Base-by-base conservation (phyloP, 1,140 invertebrate species). In the Papilio dardanus region DNA sequence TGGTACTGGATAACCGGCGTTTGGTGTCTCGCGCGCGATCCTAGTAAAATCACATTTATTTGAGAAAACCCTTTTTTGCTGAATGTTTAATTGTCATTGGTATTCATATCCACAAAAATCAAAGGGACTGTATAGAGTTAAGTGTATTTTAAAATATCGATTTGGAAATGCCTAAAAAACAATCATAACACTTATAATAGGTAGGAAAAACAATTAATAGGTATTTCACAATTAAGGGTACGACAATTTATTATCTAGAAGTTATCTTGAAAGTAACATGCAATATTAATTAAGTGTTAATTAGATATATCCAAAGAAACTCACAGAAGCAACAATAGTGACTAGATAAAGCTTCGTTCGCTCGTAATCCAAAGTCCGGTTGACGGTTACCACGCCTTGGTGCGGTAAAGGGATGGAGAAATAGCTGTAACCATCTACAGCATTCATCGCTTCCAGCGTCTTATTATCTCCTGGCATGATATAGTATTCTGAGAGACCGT, bases 311-410 rank as follows among this genome's bases (percentile, higher is more conserved):
- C 12, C 75, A 24, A 76, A 75, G 42, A 42, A 24, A 96, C 97
- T 97, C 94, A 98, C 97, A 92, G 97, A 96, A 77, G 97, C 98
- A 77, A 98, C 95, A 86, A 98, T 96, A 76, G 97, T 98, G 86
- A 99, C 95, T 86, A 97, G 96, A 92, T 98, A 98, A 81, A 96
- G 95, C 87, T 98, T 96, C n/a, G 96, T 97, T 85, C 95, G 96
- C 88, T 99, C 98, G 89, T 96, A 99, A 93, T 99, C 97, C 82
- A 99, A 94, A 31, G 96, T 97, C 81, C 96, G 96, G 85, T 97
- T 97, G n/a, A 99, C 96, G 10, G 97, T 98, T 76, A 99, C 96
- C 85, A 97, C 96, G 77, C 97, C 97, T 91, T 98, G 97, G 92
- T 98, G 97, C 6, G 97, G 97, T 82, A 97, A 95, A 73, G 97